Percentiles rank a stretch among this genome's conserved stretches.
Conservation (phyloP, 2,113 vertebrate genomes). For the Aptenodytes forsteri region DNA sequence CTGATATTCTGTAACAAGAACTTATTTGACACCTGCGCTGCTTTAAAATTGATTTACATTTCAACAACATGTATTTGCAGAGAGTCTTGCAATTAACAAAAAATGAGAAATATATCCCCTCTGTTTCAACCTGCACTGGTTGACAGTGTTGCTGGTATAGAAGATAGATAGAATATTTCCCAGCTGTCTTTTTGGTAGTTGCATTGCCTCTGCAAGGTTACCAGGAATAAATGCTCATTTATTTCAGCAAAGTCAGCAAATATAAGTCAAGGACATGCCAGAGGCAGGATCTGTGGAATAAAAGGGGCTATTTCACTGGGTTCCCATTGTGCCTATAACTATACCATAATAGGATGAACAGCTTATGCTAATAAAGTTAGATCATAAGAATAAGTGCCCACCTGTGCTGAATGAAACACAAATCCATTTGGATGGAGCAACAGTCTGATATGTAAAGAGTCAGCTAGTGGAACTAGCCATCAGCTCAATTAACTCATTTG, state of each 20-base stretch:
- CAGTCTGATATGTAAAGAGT: background rate
- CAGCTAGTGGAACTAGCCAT: constrained; percentile 1
- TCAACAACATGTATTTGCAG: background rate
- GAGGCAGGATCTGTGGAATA: constrained; percentile 48
- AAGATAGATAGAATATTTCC: constrained; percentile 5
- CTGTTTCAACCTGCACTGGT: background rate
- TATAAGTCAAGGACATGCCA: constrained; percentile 44
- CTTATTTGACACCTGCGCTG: background rate
- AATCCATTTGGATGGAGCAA: constrained; percentile 41
- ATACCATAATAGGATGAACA: constrained; percentile 21
- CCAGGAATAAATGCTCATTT: constrained; percentile 50
- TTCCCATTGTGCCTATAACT: constrained; percentile 46
- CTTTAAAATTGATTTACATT: constrained; percentile 3
- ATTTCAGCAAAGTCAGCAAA: constrained; percentile 58
- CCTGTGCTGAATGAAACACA: constrained; percentile 56
- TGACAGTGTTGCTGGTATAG: background rate
- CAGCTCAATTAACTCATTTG: constrained; percentile 43
- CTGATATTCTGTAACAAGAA: background rate
- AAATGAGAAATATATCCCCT: background rate
- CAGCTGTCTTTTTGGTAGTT: constrained; percentile 24
- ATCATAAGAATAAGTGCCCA: constrained; percentile 55
- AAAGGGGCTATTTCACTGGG: constrained; percentile 24
- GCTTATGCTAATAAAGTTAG: constrained; percentile 63
- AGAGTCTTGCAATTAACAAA: constrained; percentile 8
- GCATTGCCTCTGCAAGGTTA: constrained; percentile 46